Conservation (phyloP, 1,140 invertebrate species). For the Pachyrhynchus sulphureomaculatus region DNA sequence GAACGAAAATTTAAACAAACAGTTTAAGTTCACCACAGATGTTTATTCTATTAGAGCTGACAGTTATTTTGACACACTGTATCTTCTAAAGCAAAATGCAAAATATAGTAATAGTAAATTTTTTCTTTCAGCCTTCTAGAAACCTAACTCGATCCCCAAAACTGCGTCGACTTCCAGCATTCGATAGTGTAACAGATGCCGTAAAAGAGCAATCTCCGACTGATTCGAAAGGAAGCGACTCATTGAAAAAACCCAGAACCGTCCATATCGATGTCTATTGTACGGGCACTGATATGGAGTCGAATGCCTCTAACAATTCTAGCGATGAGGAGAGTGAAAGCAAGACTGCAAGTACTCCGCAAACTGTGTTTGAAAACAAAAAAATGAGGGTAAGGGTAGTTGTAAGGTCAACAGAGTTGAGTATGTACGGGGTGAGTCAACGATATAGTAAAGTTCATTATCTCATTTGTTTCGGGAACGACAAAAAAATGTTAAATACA, state of each 20-base stretch:
- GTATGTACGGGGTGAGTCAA: background rate
- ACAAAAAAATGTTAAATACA: too few relatives aligned
- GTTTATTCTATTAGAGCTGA: too few relatives aligned
- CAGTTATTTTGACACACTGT: too few relatives aligned
- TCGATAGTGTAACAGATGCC: slow-evolving; percentile 8
- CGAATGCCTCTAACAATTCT: slow-evolving; percentile 45
- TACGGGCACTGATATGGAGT: slow-evolving; percentile 67
- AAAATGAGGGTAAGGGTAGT: slow-evolving; percentile 52
- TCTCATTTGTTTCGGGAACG: too few relatives aligned
- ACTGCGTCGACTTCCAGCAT: slow-evolving; percentile 5
- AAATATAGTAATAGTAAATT: too few relatives aligned
- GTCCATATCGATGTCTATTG: slow-evolving; percentile 79
- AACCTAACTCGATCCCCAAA: slow-evolving; percentile 18
- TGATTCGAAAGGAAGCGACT: slow-evolving; percentile 41
- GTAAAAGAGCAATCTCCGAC: slow-evolving; percentile 28
- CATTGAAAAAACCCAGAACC: slow-evolving; percentile 64
- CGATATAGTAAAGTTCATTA: too few relatives aligned
- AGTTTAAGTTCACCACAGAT: too few relatives aligned
- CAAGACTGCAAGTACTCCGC: slow-evolving; percentile 56
- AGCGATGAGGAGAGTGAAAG: slow-evolving; percentile 51
- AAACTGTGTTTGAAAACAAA: slow-evolving; percentile 66
- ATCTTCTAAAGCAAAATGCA: too few relatives aligned
- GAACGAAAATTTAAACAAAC: too few relatives aligned
- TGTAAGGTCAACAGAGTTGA: background rate
- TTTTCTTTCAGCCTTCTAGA: slow-evolving; percentile 12